Evolutionary conservation across 2,888 invertebrate species (phyloP).

Genomic region (Cephalotes varians): DNA sequence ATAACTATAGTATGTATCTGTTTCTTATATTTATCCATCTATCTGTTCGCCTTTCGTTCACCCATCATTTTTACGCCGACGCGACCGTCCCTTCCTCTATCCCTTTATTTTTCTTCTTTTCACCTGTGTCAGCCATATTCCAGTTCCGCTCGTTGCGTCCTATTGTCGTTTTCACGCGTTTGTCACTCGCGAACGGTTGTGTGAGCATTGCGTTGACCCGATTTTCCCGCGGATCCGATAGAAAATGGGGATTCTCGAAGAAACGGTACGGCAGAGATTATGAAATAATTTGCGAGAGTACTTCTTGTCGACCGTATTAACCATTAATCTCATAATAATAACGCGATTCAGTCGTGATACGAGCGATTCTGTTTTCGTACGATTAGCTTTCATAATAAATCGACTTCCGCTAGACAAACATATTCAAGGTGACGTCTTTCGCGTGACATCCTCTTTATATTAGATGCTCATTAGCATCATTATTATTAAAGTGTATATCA

Average conservation of each 20-base stretch:
- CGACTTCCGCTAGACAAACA: too few species aligned
- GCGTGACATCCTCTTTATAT: too few species aligned
- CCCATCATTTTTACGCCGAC: constrained; percentile 5
- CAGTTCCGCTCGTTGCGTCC: constrained; percentile 9
- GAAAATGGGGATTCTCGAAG: neutral
- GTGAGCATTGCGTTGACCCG: constrained; percentile 14
- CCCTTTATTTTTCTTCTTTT: constrained; percentile 1
- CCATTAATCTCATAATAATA: too few species aligned
- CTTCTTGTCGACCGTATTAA: neutral
- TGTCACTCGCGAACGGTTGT: constrained; percentile 7
- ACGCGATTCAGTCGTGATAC: too few species aligned
- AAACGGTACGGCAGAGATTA: neutral
- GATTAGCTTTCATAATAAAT: too few species aligned
- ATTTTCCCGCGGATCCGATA: neutral
- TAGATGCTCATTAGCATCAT: too few species aligned
- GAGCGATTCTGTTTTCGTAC: too few species aligned
- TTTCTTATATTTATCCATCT: neutral
- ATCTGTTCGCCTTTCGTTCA: constrained; percentile 1
- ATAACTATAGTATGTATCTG: neutral
- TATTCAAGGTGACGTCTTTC: too few species aligned
- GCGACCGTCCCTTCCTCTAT: neutral
- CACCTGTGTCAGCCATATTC: neutral
- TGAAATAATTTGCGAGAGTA: neutral
- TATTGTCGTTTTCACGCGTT: constrained; percentile 18
- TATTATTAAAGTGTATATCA: too few species aligned